phyloP scores from a whole-genome alignment of 2,113 vertebrate species.

The Hepsetus odoe region DNA sequence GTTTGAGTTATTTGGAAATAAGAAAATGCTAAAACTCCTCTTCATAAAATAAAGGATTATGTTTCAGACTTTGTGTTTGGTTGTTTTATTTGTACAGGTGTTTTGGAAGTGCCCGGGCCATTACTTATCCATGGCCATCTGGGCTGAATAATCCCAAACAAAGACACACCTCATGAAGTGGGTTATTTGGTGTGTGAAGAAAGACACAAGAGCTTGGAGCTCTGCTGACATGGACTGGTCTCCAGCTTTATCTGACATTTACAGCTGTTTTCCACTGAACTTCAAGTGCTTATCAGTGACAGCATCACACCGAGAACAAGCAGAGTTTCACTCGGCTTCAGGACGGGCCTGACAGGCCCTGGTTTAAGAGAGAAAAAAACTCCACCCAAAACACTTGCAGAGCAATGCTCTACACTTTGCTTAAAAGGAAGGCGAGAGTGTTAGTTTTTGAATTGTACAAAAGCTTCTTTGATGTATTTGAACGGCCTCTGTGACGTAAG shows the following conservation, averaged over 20 bases:
- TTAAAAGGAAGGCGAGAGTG: too few species aligned
- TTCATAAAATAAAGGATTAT: constrained; percentile 24
- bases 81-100: neutral
- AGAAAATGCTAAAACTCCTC: too few species aligned
- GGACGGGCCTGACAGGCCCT: neutral
- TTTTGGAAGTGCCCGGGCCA: neutral
- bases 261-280: neutral
- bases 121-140: neutral
- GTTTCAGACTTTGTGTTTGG: constrained; percentile 19
- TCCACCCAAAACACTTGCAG: too few species aligned
- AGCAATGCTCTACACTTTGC: too few species aligned
- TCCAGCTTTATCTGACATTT: too few species aligned
- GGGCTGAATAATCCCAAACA: constrained; percentile 2
- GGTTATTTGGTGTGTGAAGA: neutral
- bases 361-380: neutral
- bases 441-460: too few species aligned
- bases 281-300: constrained; percentile 15
- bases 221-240: too few species aligned
- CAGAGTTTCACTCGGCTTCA: too few species aligned
- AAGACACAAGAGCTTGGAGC: too few species aligned
- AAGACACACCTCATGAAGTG: neutral
- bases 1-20: neutral
- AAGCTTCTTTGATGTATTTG: too few species aligned
- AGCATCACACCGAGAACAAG: neutral
- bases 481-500: too few species aligned